Conservation (phyloP, 2,113 vertebrate species). For the Crotalus horridus region DNA sequence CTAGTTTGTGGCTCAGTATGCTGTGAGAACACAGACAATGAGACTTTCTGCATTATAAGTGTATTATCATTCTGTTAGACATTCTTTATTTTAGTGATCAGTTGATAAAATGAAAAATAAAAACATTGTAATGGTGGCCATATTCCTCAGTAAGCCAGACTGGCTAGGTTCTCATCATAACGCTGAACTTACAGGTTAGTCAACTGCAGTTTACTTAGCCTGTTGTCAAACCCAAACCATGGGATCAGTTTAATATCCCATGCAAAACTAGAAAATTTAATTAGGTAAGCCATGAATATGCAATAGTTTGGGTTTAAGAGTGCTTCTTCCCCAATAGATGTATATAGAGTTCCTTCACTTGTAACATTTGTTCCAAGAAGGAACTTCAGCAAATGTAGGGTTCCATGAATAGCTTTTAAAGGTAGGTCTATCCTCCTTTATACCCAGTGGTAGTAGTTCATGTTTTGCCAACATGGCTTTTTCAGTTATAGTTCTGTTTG, state of each 20-base stretch:
- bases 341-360: not conserved
- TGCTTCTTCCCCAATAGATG: not conserved
- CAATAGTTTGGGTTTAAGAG: not conserved
- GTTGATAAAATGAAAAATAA: not conserved
- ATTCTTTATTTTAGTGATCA: not conserved
- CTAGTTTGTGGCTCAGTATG: not conserved
- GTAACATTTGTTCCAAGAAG: not conserved
- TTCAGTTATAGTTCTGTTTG: not conserved
- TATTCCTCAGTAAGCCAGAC: not conserved
- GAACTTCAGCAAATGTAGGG: not conserved
- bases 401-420: not conserved
- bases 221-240: not conserved
- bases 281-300: not conserved
- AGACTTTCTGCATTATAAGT: not conserved
- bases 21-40: not conserved
- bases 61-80: not conserved
- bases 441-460: not conserved
- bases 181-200: not conserved
- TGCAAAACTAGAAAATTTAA: not conserved
- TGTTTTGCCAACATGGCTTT: not conserved
- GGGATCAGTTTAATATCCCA: not conserved
- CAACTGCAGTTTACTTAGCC: not conserved
- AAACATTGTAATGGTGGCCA: not conserved
- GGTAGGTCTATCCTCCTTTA: not conserved
- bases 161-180: not conserved